phyloP scores from a whole-genome alignment of 2,888 invertebrate genomes.

The Dinocampus coccinellae region DNA sequence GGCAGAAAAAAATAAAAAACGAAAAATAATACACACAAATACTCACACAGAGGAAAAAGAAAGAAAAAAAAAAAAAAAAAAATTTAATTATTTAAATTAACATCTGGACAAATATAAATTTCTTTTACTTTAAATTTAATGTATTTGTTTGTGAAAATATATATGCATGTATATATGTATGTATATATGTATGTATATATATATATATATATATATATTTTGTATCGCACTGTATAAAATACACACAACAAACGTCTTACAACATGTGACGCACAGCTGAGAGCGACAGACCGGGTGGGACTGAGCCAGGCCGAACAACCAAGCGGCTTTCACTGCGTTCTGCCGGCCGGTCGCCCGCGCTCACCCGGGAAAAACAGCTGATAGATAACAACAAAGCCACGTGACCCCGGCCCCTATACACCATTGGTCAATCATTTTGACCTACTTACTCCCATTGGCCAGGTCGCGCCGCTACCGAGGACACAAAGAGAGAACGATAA shows the following conservation, averaged over 20 bases:
- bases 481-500: constrained; percentile 47
- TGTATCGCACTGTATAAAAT: constrained; percentile 2
- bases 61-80: too few relatives aligned
- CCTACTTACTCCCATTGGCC: constrained; percentile 74
- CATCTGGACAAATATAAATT: not conserved
- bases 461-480: constrained; percentile 46
- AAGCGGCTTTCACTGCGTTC: constrained; percentile 66
- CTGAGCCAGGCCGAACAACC: constrained; percentile 52
- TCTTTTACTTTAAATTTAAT: too few relatives aligned
- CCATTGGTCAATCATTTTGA: constrained; percentile 71
- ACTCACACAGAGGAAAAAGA: not conserved
- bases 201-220: not conserved
- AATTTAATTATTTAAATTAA: not conserved
- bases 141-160: too few relatives aligned
- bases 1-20: not conserved
- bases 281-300: constrained; percentile 60
- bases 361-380: constrained; percentile 73
- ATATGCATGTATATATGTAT: not conserved
- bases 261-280: constrained; percentile 66
- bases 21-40: not conserved
- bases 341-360: constrained; percentile 58
- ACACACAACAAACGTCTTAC: constrained; percentile 36
- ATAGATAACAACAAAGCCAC: constrained; percentile 80
- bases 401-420: constrained; percentile 69
- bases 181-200: not conserved